Evolutionary conservation across 2,113 vertebrate genomes (phyloP).

Genomic region (Sylvia atricapilla): DNA sequence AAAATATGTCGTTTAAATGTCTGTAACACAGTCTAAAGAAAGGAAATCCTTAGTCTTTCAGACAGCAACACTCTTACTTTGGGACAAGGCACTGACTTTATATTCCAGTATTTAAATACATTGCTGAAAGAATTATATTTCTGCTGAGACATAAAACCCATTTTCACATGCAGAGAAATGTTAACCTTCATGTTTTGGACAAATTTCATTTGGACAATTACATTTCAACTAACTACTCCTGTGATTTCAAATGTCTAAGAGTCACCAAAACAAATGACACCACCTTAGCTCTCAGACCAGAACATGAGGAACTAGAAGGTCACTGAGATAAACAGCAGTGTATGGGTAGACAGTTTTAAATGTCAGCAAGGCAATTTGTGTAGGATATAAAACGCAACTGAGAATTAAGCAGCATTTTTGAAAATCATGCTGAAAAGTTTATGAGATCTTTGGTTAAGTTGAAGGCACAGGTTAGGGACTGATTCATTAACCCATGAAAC

Average conservation of each 20-base stretch:
- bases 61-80: neutral
- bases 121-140: neutral
- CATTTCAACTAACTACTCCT: neutral
- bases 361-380: conserved; percentile 1
- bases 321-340: conserved; percentile 7
- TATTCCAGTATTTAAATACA: neutral
- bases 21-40: neutral
- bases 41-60: neutral
- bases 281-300: neutral
- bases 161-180: neutral
- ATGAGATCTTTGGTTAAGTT: neutral
- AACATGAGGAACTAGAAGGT: conserved; percentile 12
- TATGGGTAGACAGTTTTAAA: neutral
- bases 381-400: neutral
- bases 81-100: neutral
- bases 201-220: conserved; percentile 18
- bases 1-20: neutral
- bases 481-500: neutral
- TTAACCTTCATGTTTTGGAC: neutral
- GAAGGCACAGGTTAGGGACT: neutral
- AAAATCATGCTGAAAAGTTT: neutral
- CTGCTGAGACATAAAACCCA: neutral
- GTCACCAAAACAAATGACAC: conserved; percentile 1
- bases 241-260: neutral
- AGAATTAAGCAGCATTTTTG: neutral